phyloP scores from a whole-genome alignment of 2,113 vertebrate genomes.

The Sylvietta virens region DNA sequence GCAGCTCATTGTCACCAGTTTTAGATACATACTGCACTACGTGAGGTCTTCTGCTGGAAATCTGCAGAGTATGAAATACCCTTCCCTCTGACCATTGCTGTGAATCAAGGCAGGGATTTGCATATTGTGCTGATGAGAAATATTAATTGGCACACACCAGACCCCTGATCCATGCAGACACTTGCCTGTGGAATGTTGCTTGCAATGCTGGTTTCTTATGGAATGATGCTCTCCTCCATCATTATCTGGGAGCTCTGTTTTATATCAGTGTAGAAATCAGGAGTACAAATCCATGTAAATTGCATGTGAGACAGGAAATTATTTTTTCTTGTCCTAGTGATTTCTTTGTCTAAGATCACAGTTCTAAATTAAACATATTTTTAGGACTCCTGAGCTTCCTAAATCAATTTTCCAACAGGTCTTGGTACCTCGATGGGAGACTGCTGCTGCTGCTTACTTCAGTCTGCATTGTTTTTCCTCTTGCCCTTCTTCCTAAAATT shows the following conservation, averaged over 20 bases:
- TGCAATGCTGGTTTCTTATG: rapidly evolving
- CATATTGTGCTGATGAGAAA: neutral
- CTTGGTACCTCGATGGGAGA: slow-evolving; percentile 88
- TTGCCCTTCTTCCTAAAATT: slow-evolving; percentile 89
- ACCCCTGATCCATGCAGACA: neutral
- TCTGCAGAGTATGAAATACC: neutral
- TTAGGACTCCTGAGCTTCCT: neutral
- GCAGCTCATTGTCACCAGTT: neutral
- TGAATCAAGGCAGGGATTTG: neutral
- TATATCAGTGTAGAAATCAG: neutral
- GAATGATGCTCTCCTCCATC: neutral
- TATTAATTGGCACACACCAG: neutral
- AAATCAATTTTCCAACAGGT: slow-evolving; percentile 59
- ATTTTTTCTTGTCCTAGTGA: neutral
- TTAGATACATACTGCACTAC: rapidly evolving
- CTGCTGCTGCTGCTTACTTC: slow-evolving; percentile 82
- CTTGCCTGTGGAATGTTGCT: neutral
- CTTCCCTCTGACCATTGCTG: neutral
- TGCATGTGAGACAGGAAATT: neutral
- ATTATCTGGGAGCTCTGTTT: neutral
- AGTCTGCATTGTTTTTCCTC: slow-evolving; percentile 83
- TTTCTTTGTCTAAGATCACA: neutral
- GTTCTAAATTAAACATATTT: neutral
- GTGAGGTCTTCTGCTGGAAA: neutral
- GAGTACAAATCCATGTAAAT: neutral